A percentile compares a stretch with the other conserved stretches of the same genome.
Conservation (phyloP, 92 coral and sea anemone genomes). For the Epizoanthus ramosus region DNA sequence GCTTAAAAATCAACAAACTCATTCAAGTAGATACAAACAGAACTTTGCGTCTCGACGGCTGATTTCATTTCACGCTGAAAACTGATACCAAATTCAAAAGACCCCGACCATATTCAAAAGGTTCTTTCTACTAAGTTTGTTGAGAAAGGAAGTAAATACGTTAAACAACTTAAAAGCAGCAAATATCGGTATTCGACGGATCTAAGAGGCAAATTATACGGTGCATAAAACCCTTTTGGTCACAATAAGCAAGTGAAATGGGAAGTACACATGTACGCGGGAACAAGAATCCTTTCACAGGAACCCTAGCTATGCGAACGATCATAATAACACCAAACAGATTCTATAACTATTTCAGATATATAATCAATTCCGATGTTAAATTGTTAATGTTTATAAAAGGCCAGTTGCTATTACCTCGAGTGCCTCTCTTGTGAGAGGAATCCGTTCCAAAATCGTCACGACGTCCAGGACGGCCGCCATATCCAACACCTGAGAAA, state of each 20-base stretch:
- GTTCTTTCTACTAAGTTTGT: neutral
- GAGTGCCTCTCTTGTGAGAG: slow-evolving; percentile 96
- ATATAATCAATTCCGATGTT: neutral
- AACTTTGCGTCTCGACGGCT: neutral
- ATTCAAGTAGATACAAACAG: neutral
- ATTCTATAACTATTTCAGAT: neutral
- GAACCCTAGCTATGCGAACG: neutral
- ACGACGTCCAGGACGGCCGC: slow-evolving; percentile 99
- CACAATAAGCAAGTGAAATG: neutral
- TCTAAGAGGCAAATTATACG: neutral
- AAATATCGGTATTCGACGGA: neutral
- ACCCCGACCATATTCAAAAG: slow-evolving; percentile 1
- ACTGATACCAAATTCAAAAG: slow-evolving; percentile 17
- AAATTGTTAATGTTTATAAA: neutral
- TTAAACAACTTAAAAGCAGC: neutral
- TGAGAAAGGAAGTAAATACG: neutral
- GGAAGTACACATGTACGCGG: slow-evolving; percentile 18
- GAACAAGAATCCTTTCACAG: slow-evolving; percentile 40
- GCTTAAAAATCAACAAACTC: neutral
- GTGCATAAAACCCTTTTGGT: neutral
- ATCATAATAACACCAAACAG: neutral
- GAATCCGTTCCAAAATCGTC: slow-evolving; percentile 93
- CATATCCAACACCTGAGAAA: slow-evolving; percentile 96
- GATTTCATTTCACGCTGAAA: slow-evolving; percentile 3
- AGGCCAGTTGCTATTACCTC: slow-evolving; percentile 68